Evolutionary conservation across 2,797 vertebrate genomes (phyloP).

Genomic region (Danio tinwini): DNA sequence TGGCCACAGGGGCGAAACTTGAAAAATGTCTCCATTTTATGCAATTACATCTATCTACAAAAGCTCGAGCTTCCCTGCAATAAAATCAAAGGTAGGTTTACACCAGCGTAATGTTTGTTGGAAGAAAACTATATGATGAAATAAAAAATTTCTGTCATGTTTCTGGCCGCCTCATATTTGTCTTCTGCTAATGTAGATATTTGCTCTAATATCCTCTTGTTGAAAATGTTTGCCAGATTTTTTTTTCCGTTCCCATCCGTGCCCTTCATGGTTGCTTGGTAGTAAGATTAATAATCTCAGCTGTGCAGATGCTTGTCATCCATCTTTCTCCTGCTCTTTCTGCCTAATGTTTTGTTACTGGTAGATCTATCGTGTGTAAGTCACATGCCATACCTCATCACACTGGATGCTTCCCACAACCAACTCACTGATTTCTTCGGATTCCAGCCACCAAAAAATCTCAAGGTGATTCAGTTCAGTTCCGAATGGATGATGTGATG

Average conservation of each 20-base stretch:
- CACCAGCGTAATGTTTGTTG: constrained; percentile 38
- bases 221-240: constrained; percentile 28
- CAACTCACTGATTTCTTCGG: constrained; percentile 83
- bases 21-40: constrained; percentile 82
- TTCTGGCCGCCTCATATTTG: constrained; percentile 12
- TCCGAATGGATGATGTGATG: constrained; percentile 30
- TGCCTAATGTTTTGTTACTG: constrained; percentile 57
- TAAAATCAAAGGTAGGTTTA: constrained; percentile 86
- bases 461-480: constrained; percentile 78
- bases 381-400: constrained; percentile 86
- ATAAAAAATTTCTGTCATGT: constrained; percentile 44
- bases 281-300: constrained; percentile 43
- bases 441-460: constrained; percentile 87
- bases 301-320: constrained; percentile 36
- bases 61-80: constrained; percentile 89
- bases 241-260: background rate
- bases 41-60: constrained; percentile 84
- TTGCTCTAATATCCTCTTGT: constrained; percentile 48
- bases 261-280: constrained; percentile 47
- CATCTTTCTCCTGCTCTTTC: constrained; percentile 30
- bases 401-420: constrained; percentile 88
- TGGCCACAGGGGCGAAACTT: constrained; percentile 78
- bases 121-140: constrained; percentile 30
- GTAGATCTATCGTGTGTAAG: constrained; percentile 91
- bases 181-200: constrained; percentile 40